Evolutionary conservation across 2,113 vertebrate genomes (phyloP).

Genomic region (Nothoprocta perdicaria): DNA sequence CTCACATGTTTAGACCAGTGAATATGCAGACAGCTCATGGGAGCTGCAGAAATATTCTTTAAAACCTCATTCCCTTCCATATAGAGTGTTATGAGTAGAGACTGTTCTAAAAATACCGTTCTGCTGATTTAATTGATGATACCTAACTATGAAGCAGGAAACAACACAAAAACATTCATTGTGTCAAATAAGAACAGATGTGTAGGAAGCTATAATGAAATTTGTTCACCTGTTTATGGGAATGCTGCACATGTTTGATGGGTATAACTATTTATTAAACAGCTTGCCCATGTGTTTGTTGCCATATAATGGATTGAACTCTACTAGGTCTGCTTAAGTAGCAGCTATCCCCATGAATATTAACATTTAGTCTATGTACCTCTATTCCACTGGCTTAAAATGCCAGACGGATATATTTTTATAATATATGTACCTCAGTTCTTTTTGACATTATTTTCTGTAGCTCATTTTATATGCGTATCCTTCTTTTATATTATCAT

Average conservation of each 20-base stretch:
- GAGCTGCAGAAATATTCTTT: background rate
- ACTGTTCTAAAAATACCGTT: background rate
- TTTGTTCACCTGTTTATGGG: conserved; percentile 55
- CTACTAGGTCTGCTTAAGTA: background rate
- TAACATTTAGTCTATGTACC: background rate
- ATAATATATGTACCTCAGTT: background rate
- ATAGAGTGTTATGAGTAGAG: background rate
- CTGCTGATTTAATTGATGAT: background rate
- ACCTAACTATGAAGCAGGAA: background rate
- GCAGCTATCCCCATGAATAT: background rate
- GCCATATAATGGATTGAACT: conserved; percentile 6
- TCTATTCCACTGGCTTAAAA: conserved; percentile 15
- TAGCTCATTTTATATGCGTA: background rate
- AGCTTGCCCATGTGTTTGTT: conserved; percentile 42
- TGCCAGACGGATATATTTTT: conserved; percentile 24
- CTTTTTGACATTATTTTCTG: background rate
- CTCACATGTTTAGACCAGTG: background rate
- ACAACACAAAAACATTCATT: background rate
- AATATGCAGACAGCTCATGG: background rate
- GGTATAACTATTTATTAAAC: conserved; percentile 30
- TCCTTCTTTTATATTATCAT: conserved; percentile 46
- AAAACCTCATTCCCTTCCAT: background rate
- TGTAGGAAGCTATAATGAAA: conserved; percentile 12
- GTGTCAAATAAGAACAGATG: conserved; percentile 18
- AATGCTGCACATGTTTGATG: background rate